Percentiles rank a stretch among this genome's conserved stretches.
These are phyloP conservation scores for Tenthredo mesomela DNA, from an alignment of 2,888 invertebrate species.

Conservation along the genomic window DNA sequence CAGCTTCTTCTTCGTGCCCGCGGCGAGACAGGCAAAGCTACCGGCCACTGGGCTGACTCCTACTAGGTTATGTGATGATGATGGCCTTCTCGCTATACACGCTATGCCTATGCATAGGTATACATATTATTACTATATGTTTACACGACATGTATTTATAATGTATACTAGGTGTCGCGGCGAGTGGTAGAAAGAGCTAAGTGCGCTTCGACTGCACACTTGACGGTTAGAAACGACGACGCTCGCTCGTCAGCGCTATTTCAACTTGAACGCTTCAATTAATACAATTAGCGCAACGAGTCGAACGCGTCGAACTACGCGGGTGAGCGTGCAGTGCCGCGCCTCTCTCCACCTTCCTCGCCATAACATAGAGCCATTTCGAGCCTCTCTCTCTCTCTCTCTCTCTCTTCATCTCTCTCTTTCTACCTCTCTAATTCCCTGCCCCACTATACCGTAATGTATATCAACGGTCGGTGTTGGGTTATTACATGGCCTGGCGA, in stretches of 20 bases:
- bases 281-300: slow-evolving; percentile 50
- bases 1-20: slow-evolving; percentile 20
- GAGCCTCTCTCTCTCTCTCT: slow-evolving; percentile 10
- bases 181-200: background rate
- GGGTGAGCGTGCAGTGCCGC: slow-evolving; percentile 7
- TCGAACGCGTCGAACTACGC: slow-evolving; percentile 40
- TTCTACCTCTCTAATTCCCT: background rate
- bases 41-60: slow-evolving; percentile 10
- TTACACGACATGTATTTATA: background rate
- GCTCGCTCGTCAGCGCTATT: slow-evolving; percentile 16
- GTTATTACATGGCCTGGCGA: slow-evolving; percentile 40
- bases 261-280: slow-evolving; percentile 49
- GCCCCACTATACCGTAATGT: slow-evolving; percentile 18
- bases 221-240: background rate
- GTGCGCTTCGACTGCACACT: background rate
- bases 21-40: slow-evolving; percentile 4
- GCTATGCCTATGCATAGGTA: background rate
- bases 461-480: slow-evolving; percentile 11
- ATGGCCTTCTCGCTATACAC: background rate
- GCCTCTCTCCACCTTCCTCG: background rate
- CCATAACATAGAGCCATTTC: background rate
- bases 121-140: background rate
- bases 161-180: background rate
- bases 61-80: background rate
- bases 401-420: background rate